Evolutionary conservation across 2,113 vertebrate genomes (phyloP).

Genomic region (Balaenoptera acutorostrata): DNA sequence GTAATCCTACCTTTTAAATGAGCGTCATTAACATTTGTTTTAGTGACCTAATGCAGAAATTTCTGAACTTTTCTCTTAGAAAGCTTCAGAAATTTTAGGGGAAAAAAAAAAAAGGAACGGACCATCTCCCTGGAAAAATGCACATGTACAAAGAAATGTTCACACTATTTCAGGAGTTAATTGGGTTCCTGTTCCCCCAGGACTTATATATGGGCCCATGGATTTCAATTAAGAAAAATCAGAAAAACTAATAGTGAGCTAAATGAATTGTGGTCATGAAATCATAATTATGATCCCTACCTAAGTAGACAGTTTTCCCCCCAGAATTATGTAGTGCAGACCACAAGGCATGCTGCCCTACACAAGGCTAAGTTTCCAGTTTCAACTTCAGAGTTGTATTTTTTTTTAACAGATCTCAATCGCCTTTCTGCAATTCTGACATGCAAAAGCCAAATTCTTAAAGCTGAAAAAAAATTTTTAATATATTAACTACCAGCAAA

Average conservation of each 20-base stretch:
- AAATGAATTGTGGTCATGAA: constrained; percentile 34
- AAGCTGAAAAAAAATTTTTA: background rate
- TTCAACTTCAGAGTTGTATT: background rate
- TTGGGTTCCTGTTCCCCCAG: background rate
- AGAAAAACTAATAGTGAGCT: background rate
- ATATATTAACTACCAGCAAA: background rate
- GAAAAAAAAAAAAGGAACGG: background rate
- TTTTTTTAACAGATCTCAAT: background rate
- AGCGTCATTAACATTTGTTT: background rate
- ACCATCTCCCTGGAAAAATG: background rate
- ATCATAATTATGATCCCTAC: background rate
- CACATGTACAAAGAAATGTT: background rate
- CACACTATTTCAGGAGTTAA: background rate
- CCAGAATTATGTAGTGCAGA: background rate
- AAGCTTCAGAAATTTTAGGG: background rate
- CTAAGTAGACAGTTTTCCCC: background rate
- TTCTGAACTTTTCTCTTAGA: background rate
- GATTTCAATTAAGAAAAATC: background rate
- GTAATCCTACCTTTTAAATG: background rate
- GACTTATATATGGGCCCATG: background rate
- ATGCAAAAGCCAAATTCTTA: background rate
- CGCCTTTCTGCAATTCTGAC: background rate
- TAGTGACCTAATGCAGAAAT: background rate
- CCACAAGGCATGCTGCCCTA: background rate
- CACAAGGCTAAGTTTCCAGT: background rate